Evolutionary conservation across 2,113 vertebrate species (phyloP), one percentile per base, ranked within the genome.

Genomic region (Carassius auratus): DNA sequence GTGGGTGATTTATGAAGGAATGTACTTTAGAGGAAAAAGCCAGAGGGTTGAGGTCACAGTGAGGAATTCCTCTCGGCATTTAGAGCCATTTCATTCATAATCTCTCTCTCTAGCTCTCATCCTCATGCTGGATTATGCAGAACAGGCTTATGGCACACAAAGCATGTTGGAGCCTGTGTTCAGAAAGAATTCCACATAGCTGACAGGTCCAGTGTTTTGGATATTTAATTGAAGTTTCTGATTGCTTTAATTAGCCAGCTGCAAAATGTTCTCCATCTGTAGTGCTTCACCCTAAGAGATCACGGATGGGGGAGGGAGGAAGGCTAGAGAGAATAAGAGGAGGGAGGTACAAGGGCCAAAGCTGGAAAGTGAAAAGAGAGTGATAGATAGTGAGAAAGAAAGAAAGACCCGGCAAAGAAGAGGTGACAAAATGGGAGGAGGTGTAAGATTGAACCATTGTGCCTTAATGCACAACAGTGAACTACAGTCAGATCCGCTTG

Each of bases 161-260:
- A 71, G 85, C 73, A 64, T 82, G 75, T 78, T 64, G 50, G 74
- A 52, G 48, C 21, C 75, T 62, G 52, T 86, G 77, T 90, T 88
- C 86, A 87, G 85, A 86, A 84, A 87, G 85, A 83, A 85, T 85
- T 85, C 83, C 83, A 13, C 68, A n/a, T 88, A 86, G 84, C 85
- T 90, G 85, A 84, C 71, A 33, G 81, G 68, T 81, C 62, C 77
- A 61, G 81, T 87, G 86, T 89, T 86, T 86, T 81, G 23, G 79
- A 85, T 87, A 84, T 88, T 89, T 87, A 88, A 75, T 86, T 89
- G 80, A 87, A 86, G 83, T 87, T 86, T 88, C 62, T 79, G 64
- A 76, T 86, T 85, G 68, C 73, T 85, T 88, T 89, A 89, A 89
- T 89, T 90, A 87, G 85, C 83, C n/a, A 78, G 85, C 62, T 76